Conservation (phyloP, 2,888 invertebrate species). For the Drosophila eohydei region DNA sequence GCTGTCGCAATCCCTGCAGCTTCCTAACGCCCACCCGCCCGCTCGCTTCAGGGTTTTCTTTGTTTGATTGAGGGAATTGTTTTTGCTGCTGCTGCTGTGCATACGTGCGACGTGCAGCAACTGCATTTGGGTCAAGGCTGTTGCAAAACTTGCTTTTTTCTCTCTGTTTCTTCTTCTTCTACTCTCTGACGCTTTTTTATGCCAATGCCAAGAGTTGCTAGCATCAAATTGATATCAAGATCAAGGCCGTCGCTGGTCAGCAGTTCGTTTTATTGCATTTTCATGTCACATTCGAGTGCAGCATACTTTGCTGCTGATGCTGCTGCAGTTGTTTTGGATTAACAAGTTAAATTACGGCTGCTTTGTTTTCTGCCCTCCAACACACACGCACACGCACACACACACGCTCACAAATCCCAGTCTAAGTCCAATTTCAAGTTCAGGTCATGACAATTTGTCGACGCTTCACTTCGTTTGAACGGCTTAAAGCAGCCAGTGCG, state of each 20-base stretch:
- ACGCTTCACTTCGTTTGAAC: constrained; percentile 48
- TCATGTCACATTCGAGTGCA: constrained; percentile 38
- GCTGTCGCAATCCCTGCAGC: not conserved
- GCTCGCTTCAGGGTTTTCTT: not conserved
- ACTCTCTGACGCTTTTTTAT: not conserved
- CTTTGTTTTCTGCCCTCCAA: constrained; percentile 26
- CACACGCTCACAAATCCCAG: constrained; percentile 22
- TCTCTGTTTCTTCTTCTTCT: not conserved
- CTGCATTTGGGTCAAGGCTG: constrained; percentile 66
- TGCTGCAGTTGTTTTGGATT: constrained; percentile 34
- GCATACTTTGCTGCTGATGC: constrained; percentile 32
- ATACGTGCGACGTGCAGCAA: constrained; percentile 7
- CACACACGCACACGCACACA: not conserved
- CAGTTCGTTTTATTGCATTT: constrained; percentile 57
- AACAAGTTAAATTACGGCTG: constrained; percentile 52
- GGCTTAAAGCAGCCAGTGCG: constrained; percentile 43
- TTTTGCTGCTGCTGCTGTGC: not conserved
- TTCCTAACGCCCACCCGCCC: not conserved
- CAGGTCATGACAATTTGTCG: constrained; percentile 46
- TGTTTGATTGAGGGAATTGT: constrained; percentile 4
- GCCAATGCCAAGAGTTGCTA: constrained; percentile 37
- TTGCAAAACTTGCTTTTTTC: constrained; percentile 14
- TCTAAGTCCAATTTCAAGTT: constrained; percentile 47
- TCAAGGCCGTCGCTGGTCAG: constrained; percentile 57
- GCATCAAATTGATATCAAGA: constrained; percentile 73